Evolutionary conservation across 53 echinoderm and acorn worm species (phyloP), one percentile per base, ranked within the genome.

Genomic region (Temnopleurus reevesii): DNA sequence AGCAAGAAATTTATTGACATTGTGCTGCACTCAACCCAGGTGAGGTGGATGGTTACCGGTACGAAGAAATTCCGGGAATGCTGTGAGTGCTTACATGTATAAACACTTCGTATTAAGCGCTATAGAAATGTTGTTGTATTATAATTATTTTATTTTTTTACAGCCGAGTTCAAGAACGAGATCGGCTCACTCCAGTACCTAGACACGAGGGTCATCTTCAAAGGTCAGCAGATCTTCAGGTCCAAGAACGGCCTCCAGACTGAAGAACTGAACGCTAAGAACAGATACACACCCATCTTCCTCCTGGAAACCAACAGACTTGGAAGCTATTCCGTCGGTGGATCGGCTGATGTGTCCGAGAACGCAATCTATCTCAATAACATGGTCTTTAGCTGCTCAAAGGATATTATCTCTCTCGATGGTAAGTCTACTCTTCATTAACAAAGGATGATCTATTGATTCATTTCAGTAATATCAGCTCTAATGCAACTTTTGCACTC

Each of bases 121-220:
- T n/a, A n/a, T n/a, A n/a, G n/a, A n/a, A n/a, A n/a, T n/a, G n/a
- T n/a, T n/a, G n/a, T n/a, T n/a, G n/a, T n/a, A n/a, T n/a, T n/a
- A n/a, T n/a, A n/a, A n/a, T n/a, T n/a, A n/a, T n/a, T n/a, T n/a
- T n/a, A n/a, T n/a, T n/a, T n/a, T n/a, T n/a, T 53, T 4, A 57
- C 84, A 84, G 84, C 43, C 19, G 59, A 84, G 8, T 84, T 84
- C 84, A 84, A 84, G 84, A 63, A 86, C 8, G 29, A 86, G 31
- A 43, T 46, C 46, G 59, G 4, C 4, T 18, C 47, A 7, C 61
- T 27, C 13, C 64, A 63, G 61, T 86, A 64, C 71, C 87, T 87
- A 7, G 71, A 87, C 34, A 87, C 66, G 46, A 51, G 17, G 33
- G 12, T 87, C 65, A 64, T 17, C 51, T 87, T 53, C 53, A 7